phyloP scores from a whole-genome alignment of 2,888 invertebrate species.

The Synanthedon tipuliformis region DNA sequence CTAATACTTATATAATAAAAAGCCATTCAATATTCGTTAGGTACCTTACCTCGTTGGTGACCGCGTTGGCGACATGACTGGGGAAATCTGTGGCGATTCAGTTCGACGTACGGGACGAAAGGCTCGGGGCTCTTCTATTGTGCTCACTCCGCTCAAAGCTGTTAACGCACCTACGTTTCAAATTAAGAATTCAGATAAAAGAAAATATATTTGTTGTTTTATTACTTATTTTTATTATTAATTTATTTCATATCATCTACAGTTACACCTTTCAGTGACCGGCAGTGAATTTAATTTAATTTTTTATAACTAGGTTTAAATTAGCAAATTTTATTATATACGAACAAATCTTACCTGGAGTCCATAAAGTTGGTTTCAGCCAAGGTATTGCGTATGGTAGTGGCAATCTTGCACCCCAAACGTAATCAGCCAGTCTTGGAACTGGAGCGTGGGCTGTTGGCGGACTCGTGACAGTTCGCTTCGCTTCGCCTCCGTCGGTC shows the following conservation, averaged over 20 bases:
- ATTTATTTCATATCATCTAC: too few species aligned
- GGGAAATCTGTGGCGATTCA: constrained; percentile 51
- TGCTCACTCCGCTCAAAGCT: constrained; percentile 48
- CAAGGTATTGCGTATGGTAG: constrained; percentile 78
- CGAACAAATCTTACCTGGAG: constrained; percentile 33
- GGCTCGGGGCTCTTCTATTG: constrained; percentile 56
- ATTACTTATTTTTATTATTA: not conserved
- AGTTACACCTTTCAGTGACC: not conserved
- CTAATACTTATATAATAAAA: too few species aligned
- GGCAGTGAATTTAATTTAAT: not conserved
- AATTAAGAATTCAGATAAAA: not conserved
- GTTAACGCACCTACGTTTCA: constrained; percentile 42
- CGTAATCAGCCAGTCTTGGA: constrained; percentile 83
- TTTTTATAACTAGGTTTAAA: not conserved
- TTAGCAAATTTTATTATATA: not conserved
- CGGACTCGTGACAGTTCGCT: constrained; percentile 76
- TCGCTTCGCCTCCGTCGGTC: constrained; percentile 81
- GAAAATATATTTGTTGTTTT: not conserved
- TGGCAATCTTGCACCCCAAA: constrained; percentile 77
- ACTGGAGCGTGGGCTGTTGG: constrained; percentile 83
- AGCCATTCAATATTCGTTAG: not conserved
- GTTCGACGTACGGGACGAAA: constrained; percentile 54
- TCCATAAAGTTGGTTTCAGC: constrained; percentile 71
- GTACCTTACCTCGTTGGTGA: constrained; percentile 43
- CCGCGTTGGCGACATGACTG: constrained; percentile 39